A percentile compares a stretch with the other conserved stretches of the same genome.
Conservation (phyloP, 2,888 invertebrate genomes). For the Drosophila limbata region DNA sequence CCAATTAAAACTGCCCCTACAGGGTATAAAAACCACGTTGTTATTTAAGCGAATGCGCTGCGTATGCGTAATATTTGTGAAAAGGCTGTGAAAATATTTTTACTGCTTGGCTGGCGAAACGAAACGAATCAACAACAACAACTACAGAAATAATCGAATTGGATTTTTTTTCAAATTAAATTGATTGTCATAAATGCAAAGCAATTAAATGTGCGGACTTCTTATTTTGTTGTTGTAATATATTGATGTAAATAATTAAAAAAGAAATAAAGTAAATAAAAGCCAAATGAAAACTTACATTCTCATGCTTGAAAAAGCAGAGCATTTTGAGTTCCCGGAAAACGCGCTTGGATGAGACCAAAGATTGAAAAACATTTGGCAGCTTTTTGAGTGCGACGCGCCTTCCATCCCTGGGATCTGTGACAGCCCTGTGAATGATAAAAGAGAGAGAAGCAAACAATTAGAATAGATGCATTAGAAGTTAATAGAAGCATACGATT, state of each 20-base stretch:
- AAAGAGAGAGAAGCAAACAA: constrained; percentile 6
- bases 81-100: constrained; percentile 41
- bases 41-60: constrained; percentile 10
- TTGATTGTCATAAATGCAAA: constrained; percentile 55
- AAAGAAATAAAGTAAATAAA: constrained; percentile 4
- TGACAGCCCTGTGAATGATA: constrained; percentile 93
- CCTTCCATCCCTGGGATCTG: constrained; percentile 99
- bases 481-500: neutral
- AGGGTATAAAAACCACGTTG: constrained; percentile 28
- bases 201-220: constrained; percentile 57
- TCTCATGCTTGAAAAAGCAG: constrained; percentile 99
- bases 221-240: neutral
- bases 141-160: constrained; percentile 53
- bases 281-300: constrained; percentile 90
- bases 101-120: constrained; percentile 9
- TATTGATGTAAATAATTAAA: neutral
- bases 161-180: constrained; percentile 58
- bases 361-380: constrained; percentile 99
- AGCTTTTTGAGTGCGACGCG: constrained; percentile 99
- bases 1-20: constrained; percentile 8
- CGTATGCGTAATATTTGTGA: constrained; percentile 60
- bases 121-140: too few species aligned
- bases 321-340: constrained; percentile 99
- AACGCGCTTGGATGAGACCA: constrained; percentile 99
- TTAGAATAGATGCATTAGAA: constrained; percentile 1